Evolutionary conservation across 2,888 invertebrate genomes (phyloP).

Genomic region (Germaria angustata): DNA sequence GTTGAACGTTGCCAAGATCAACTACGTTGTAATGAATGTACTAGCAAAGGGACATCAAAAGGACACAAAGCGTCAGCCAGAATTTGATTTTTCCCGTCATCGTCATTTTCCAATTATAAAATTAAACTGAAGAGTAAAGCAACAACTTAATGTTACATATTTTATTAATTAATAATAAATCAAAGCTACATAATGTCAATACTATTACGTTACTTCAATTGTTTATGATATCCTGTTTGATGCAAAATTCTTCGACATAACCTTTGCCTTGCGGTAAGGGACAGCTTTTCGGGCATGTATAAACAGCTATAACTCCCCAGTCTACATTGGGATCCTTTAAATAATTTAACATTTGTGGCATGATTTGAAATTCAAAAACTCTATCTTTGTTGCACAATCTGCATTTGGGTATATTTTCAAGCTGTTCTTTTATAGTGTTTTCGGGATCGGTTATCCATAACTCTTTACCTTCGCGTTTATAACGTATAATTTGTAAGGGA

Average conservation of each 20-base stretch:
- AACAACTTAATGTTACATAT: not conserved
- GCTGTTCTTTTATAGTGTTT: conserved; percentile 66
- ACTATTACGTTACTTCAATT: too few species aligned
- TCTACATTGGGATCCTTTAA: conserved; percentile 88
- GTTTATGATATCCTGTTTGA: conserved; percentile 89
- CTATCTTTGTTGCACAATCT: conserved; percentile 87
- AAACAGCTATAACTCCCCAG: conserved; percentile 93
- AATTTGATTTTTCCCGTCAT: conserved; percentile 94
- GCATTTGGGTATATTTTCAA: conserved; percentile 85
- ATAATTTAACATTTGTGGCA: conserved; percentile 89
- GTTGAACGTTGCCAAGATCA: conserved; percentile 95
- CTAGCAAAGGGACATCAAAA: conserved; percentile 95
- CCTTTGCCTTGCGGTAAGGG: conserved; percentile 80
- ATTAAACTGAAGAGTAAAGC: conserved; percentile 71
- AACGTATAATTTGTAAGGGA: conserved; percentile 91
- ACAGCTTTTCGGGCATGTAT: conserved; percentile 92
- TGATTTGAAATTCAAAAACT: conserved; percentile 95
- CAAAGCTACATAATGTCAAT: not conserved
- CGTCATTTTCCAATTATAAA: conserved; percentile 95
- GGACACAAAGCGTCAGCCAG: conserved; percentile 90
- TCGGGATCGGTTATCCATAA: conserved; percentile 88
- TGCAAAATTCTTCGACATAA: conserved; percentile 89
- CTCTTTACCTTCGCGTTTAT: conserved; percentile 88
- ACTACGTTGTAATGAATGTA: conserved; percentile 96
- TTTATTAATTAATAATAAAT: conserved; percentile 9